Conservation (phyloP, 2,888 invertebrate species). For the Conops quadrifasciatus region DNA sequence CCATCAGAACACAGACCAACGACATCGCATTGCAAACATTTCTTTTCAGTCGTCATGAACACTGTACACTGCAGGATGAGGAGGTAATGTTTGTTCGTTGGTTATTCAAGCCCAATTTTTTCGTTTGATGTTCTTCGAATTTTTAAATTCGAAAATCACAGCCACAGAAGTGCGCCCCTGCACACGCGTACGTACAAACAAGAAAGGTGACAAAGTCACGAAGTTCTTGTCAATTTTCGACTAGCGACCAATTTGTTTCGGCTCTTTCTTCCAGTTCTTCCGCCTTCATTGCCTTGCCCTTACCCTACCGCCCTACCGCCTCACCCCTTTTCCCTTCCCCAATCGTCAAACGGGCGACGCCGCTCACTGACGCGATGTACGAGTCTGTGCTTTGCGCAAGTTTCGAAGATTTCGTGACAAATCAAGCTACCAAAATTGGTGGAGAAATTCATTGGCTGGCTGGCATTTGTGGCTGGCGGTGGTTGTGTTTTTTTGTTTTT, state of each 20-base stretch:
- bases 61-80: slow-evolving; percentile 25
- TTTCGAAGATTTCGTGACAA: slow-evolving; percentile 61
- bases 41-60: not conserved
- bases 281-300: slow-evolving; percentile 18
- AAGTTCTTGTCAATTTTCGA: slow-evolving; percentile 66
- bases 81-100: slow-evolving; percentile 34
- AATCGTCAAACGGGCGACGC: not conserved
- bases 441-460: slow-evolving; percentile 43
- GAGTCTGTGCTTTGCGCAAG: slow-evolving; percentile 26
- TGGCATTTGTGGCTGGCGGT: not conserved
- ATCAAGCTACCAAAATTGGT: slow-evolving; percentile 65
- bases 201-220: slow-evolving; percentile 65
- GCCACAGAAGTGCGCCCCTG: slow-evolving; percentile 45
- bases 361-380: not conserved
- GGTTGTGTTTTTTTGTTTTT: not conserved
- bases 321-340: not conserved
- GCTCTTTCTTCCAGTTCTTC: slow-evolving; percentile 49
- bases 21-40: slow-evolving; percentile 14
- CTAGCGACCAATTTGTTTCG: slow-evolving; percentile 65
- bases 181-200: slow-evolving; percentile 38
- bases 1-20: slow-evolving; percentile 14
- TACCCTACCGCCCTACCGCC: not conserved
- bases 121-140: slow-evolving; percentile 38
- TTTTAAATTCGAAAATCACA: slow-evolving; percentile 49
- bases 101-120: not conserved